Conservation (phyloP, 1,140 invertebrate species). For the Drosophila takahashii region DNA sequence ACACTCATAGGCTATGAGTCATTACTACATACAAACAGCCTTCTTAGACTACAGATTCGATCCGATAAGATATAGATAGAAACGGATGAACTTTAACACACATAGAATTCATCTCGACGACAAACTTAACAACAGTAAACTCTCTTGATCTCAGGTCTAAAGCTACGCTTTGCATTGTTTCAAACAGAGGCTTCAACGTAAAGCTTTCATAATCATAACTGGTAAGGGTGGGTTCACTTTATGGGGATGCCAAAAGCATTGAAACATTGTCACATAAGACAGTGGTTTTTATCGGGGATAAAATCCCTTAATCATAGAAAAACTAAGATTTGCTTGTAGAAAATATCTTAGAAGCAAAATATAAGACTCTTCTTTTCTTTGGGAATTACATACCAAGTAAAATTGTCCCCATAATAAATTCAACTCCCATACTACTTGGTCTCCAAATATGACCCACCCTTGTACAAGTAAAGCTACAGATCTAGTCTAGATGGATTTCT, state of each 20-base stretch:
- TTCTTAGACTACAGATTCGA: constrained; percentile 20
- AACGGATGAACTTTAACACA: constrained; percentile 59
- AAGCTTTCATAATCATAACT: constrained; percentile 42
- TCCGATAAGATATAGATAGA: constrained; percentile 18
- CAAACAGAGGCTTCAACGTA: constrained; percentile 56
- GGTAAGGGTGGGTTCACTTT: constrained; percentile 16
- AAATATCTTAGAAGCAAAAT: background rate
- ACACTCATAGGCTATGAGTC: constrained; percentile 19
- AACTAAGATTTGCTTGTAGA: background rate
- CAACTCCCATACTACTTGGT: background rate
- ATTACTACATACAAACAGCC: constrained; percentile 22
- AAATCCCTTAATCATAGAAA: background rate
- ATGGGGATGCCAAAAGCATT: background rate
- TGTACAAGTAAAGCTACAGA: constrained; percentile 22
- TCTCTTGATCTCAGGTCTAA: constrained; percentile 33
- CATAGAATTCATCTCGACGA: constrained; percentile 38
- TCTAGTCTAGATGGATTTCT: constrained; percentile 6
- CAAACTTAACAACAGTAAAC: constrained; percentile 71
- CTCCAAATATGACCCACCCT: constrained; percentile 9
- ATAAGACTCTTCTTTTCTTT: background rate
- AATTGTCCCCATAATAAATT: background rate
- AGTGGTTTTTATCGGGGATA: background rate
- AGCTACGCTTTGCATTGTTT: constrained; percentile 72
- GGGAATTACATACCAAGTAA: background rate
- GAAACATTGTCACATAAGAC: background rate